These are phyloP conservation scores for Beroe forskalii DNA, from an alignment of 37 sponge, comb jelly and placozoan genomes.

Conservation along the genomic window DNA sequence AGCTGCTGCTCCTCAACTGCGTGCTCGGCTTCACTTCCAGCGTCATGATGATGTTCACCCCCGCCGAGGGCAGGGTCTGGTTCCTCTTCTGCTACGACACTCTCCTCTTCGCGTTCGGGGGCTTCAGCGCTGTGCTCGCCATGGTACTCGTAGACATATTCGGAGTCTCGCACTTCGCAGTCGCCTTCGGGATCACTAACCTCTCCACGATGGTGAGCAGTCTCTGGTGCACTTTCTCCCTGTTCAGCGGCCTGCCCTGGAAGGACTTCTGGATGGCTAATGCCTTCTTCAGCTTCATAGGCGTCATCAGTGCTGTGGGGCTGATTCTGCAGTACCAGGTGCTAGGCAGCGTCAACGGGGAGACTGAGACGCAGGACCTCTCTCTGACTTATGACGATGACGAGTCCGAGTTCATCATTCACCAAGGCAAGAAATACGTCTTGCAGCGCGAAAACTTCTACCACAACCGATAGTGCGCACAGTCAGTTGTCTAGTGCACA, in stretches of 20 bases:
- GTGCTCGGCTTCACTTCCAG: background rate
- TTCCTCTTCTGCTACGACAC: constrained; percentile 11
- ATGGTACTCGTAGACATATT: constrained; percentile 36
- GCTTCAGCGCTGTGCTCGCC: background rate
- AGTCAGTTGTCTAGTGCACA: no score
- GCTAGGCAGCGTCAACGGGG: background rate
- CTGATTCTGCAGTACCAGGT: background rate
- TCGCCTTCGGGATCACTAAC: background rate
- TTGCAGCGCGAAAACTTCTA: no score
- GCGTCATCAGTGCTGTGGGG: background rate
- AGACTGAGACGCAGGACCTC: background rate
- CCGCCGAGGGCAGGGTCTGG: background rate
- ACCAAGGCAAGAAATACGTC: constrained; percentile 15
- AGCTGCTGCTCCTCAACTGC: constrained; percentile 17
- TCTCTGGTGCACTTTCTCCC: background rate
- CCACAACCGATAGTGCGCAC: no score
- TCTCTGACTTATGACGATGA: constrained; percentile 18
- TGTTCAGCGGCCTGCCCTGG: background rate
- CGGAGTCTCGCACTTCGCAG: background rate
- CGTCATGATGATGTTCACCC: constrained; percentile 9
- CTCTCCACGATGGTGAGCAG: background rate
- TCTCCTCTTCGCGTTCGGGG: background rate
- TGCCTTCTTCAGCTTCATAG: background rate
- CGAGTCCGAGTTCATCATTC: background rate
- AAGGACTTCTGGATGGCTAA: constrained; percentile 47